These are phyloP conservation scores for Tachypleus tridentatus DNA, from an alignment of 1,140 invertebrate species.

Conservation along the genomic window DNA sequence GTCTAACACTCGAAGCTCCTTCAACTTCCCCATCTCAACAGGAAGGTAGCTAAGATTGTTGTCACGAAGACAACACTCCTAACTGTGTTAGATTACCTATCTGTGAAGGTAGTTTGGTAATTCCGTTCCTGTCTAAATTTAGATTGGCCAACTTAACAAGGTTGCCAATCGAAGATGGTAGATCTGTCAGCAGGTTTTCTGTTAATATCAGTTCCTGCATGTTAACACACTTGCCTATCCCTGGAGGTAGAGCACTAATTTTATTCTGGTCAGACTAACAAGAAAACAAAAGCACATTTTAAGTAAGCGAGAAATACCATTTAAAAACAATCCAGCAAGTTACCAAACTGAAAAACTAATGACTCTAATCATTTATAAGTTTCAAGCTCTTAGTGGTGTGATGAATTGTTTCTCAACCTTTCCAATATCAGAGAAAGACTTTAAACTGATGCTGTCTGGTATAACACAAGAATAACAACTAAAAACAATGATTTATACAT, in stretches of 20 bases:
- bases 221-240: slow-evolving; percentile 85
- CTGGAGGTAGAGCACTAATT: slow-evolving; percentile 70
- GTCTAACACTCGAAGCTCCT: slow-evolving; percentile 86
- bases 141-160: slow-evolving; percentile 85
- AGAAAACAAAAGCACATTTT: too few relatives aligned
- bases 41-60: slow-evolving; percentile 87
- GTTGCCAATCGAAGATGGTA: slow-evolving; percentile 84
- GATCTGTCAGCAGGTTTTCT: slow-evolving; percentile 87
- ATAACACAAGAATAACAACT: too few relatives aligned
- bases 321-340: too few relatives aligned
- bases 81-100: slow-evolving; percentile 76
- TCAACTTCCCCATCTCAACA: slow-evolving; percentile 83
- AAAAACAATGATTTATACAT: too few relatives aligned
- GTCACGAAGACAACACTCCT: slow-evolving; percentile 91
- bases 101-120: slow-evolving; percentile 75
- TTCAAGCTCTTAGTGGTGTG: too few relatives aligned
- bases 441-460: too few relatives aligned
- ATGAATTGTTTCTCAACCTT: too few relatives aligned
- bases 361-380: too few relatives aligned
- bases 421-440: too few relatives aligned
- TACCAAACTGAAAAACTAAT: too few relatives aligned
- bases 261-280: slow-evolving; percentile 87
- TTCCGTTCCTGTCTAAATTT: slow-evolving; percentile 91
- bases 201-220: slow-evolving; percentile 95
- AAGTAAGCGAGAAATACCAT: too few relatives aligned